Base-by-base conservation (phyloP, 1,140 invertebrate species). In the Pararge aegeria region DNA sequence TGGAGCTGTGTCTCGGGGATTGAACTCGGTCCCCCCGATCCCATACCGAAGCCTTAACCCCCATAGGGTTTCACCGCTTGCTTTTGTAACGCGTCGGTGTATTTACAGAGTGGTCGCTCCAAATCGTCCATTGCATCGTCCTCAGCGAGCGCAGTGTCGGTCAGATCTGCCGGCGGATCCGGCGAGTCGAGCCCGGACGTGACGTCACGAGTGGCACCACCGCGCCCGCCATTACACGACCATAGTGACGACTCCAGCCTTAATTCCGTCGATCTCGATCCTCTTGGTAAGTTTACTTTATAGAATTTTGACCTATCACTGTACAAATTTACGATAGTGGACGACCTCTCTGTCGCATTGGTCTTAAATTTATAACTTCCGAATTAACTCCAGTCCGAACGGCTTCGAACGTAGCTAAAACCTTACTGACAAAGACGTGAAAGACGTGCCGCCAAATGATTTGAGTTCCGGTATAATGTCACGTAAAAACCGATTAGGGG, bases 161-260 rank as follows among this genome's bases (percentile, higher is more conserved):
- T 92, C 19, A 86, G 90, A 0, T 90, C 89, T 7, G 90, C 90
- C 37, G 90, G 90, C 34, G 87, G 84, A 29, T 81, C 91, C 34
- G 80, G 89, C 75, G 76, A 90, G 73, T 80, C 92, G 62, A 89
- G 87, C 30, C 92, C 92, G 1, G 92, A 93, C 64, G 83, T 93
- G 64, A 92, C 91, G 61, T 92, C 91, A 58, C 91, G 91, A 48
- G 91, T 90, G 44, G 90, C 83, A 1, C 73, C 82, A n/a, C 83
- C 83, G 0, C 80, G 89, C 34, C 83, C 90, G 0, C 90, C 92
- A 53, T 90, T 87, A 5, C 92, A 92, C 66, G 89, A 90, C 66
- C 88, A 90, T 64, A 90, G 92, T 71, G 92, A 93, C 66, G 92
- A 93, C 67, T 92, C 92, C 49, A 92, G 92, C 53, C 69, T 93